Evolutionary conservation across 2,113 vertebrate genomes (phyloP), one percentile per base, ranked within the genome.

Genomic region (Archilochus colubris): DNA sequence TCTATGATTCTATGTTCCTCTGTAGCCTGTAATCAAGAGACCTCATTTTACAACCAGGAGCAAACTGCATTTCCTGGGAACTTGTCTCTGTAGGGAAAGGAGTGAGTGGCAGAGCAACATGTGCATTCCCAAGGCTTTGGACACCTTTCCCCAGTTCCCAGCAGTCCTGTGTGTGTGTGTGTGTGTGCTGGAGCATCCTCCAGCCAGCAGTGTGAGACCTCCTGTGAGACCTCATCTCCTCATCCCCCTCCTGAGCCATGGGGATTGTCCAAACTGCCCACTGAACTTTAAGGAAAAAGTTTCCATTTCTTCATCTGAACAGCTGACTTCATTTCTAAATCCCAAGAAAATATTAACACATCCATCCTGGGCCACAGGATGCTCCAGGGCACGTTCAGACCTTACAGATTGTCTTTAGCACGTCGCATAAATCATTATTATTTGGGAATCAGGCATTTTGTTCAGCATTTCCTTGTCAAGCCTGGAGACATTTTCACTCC

Each of bases 141-240:
- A 3, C 36, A 4, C 69, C 40, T 40, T 40, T 40, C 11, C 12
- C 40, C 40, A 40, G 40, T 40, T 40, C 40, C 40, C 40, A 40
- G 40, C 40, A 40, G 40, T 10, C 40, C 40, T 40, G 40, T 40
- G 46, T 3, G 4, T 0, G 0, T 1, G 0, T 1, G 2, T 16
- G 3, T 13, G 20, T 14, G 57, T 66, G 18, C 63, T n/a, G 21
- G 43, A 85, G 28, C 14, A 33, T 25, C 12, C 20, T 38, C 23
- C 74, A 57, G 62, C 53, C 63, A 70, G n/a, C 48, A 46, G 10
- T 7, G 43, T 6, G 14, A 19, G 43, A 50, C 19, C 23, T 78
- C 22, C 20, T 23, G 1, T 5, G 17, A 23, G 30, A 24, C 30
- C 40, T 40, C 40, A 12, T 40, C 40, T 40, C 40, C 40, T 40